A percentile compares a stretch with the other conserved stretches of the same genome.
phyloP scores from a whole-genome alignment of 2,888 invertebrate species.

The Andricus quercusramuli region DNA sequence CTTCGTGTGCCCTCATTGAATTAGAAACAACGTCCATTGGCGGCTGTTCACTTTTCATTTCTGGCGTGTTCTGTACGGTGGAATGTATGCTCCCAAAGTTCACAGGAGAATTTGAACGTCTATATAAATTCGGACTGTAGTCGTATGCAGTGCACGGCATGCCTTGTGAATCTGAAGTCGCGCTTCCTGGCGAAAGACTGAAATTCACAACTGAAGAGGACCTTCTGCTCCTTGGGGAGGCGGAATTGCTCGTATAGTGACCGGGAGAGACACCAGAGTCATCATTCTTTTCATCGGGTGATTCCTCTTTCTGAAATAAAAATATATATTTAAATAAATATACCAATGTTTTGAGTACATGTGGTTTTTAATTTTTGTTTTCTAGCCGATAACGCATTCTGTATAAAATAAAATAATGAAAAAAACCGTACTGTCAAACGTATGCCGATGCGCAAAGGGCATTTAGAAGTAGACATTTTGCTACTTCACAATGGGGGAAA shows the following conservation, averaged over 20 bases:
- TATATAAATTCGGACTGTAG: conserved; percentile 51
- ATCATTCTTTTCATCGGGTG: conserved; percentile 62
- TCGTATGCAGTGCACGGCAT: conserved; percentile 21
- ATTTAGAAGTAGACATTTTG: conserved; percentile 59
- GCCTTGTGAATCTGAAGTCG: conserved; percentile 34
- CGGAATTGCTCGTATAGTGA: conserved; percentile 67
- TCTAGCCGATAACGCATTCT: too few species aligned
- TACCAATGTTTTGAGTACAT: too few species aligned
- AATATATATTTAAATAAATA: neutral
- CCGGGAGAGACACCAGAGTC: conserved; percentile 75
- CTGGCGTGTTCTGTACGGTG: neutral
- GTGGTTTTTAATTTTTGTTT: too few species aligned
- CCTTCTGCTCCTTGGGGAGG: conserved; percentile 62
- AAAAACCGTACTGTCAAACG: neutral
- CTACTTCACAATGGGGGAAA: conserved; percentile 48
- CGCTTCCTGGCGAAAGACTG: conserved; percentile 64
- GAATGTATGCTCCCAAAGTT: neutral
- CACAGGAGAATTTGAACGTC: conserved; percentile 53
- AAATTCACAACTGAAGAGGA: conserved; percentile 62
- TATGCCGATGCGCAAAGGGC: conserved; percentile 13
- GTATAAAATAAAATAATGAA: neutral
- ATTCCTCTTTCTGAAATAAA: conserved; percentile 58
- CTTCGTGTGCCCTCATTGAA: neutral
- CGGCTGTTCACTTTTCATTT: neutral
- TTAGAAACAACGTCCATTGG: neutral